Evolutionary conservation across 2,113 vertebrate genomes (phyloP), one percentile per base, ranked within the genome.

Genomic region (Arizona elegans): DNA sequence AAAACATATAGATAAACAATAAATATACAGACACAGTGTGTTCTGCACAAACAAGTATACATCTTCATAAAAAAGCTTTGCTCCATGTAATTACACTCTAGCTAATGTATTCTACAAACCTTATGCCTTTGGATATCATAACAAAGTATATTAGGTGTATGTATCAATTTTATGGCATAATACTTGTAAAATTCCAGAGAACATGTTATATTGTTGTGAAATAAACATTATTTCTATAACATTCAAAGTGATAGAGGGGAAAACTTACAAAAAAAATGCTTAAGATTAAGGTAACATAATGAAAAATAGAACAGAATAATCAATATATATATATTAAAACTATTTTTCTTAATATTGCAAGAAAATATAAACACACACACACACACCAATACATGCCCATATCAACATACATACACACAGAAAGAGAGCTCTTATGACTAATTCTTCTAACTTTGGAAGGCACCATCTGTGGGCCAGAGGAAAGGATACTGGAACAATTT

Each of bases 221-320:
- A n/a, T 23, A 47, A 91, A 86, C 6, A 43, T 43, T 59, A 13
- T 26, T 43, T 26, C 26, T 8, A 56, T 53, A 92, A 92, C 29
- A 53, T 23, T 54, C 17, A 62, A 52, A 86, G 7, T 11, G 43
- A 24, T 23, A 52, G 47, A 59, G 7, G 38, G 26, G 26, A 58
- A 58, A 24, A 62, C 15, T 50, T 8, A 62, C 7, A 4, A 5
- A 59, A 59, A 47, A 12, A 38, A n/a, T 50, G 11, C 43, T 47
- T 59, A 5, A 91, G n/a, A 29, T 62, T 15, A 62, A 47, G 13
- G 85, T 3, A 91, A 86, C 87, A 93, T 93, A 94, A 92, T 62
- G 1, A 90, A 86, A 88, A 38, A 43, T 62, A 0, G 10, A 93
- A 91, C 26, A 56, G 3, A 21, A 90, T 87, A 93, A 94, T 87